phyloP scores from a whole-genome alignment of 2,797 vertebrate genomes.

The Eupleurogrammus muticus region DNA sequence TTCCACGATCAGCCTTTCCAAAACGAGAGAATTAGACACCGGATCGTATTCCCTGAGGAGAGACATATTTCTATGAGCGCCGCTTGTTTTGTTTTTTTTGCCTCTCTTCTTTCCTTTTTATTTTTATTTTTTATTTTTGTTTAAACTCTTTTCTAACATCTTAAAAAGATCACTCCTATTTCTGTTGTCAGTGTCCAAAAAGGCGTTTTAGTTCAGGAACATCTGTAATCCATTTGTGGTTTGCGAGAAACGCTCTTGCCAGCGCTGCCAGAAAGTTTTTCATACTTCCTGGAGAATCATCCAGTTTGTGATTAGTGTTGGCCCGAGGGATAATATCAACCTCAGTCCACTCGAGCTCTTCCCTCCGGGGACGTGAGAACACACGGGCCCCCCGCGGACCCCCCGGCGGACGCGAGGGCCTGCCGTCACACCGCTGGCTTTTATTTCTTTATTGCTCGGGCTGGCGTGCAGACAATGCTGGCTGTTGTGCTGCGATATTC shows the following conservation, averaged over 20 bases:
- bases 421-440: conserved; percentile 55
- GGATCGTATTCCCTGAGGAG: conserved; percentile 57
- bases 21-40: conserved; percentile 66
- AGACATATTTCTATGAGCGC: conserved; percentile 52
- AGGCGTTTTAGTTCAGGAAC: conserved; percentile 68
- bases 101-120: no score
- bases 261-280: conserved; percentile 72
- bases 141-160: conserved; percentile 17
- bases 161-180: conserved; percentile 64
- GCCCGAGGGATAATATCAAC: conserved; percentile 67
- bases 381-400: conserved; percentile 49
- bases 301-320: conserved; percentile 73
- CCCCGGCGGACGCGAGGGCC: conserved; percentile 50
- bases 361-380: conserved; percentile 53
- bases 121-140: no score
- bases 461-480: conserved; percentile 60
- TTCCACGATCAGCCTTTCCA: conserved; percentile 60
- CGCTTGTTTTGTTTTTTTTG: conserved; percentile 31
- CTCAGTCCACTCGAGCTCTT: conserved; percentile 48
- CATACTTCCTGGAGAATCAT: conserved; percentile 71
- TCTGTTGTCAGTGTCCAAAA: conserved; percentile 74
- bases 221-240: conserved; percentile 82
- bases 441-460: conserved; percentile 55
- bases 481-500: conserved; percentile 63
- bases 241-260: conserved; percentile 52